phyloP scores from a whole-genome alignment of 2,797 vertebrate species.

The Esox lucius region DNA sequence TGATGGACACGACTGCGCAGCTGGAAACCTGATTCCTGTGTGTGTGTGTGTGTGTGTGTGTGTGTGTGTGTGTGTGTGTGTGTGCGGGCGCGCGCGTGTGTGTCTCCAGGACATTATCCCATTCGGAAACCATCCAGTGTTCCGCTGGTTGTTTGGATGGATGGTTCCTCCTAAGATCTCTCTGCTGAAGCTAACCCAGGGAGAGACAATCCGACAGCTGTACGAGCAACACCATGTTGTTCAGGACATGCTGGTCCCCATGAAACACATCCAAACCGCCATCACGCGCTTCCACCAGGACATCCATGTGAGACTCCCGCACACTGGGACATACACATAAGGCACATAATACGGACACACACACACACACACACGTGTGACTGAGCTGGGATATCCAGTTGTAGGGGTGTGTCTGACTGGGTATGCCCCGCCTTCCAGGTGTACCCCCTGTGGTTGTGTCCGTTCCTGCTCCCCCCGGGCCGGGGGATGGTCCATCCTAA shows the following conservation, averaged over 20 bases:
- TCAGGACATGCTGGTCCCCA: slow-evolving; percentile 97
- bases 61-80: slow-evolving; percentile 14
- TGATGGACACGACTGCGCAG: background rate
- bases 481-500: slow-evolving; percentile 96
- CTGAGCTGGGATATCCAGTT: background rate
- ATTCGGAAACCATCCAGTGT: slow-evolving; percentile 92
- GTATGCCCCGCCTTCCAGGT: slow-evolving; percentile 73
- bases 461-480: slow-evolving; percentile 86
- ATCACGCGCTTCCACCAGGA: slow-evolving; percentile 86
- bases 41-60: slow-evolving; percentile 4
- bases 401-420: slow-evolving; percentile 9
- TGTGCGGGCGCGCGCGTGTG: background rate
- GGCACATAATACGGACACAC: background rate
- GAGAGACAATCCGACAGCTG: slow-evolving; percentile 90
- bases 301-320: slow-evolving; percentile 78
- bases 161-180: slow-evolving; percentile 99
- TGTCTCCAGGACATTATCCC: slow-evolving; percentile 91
- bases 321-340: background rate
- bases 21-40: background rate
- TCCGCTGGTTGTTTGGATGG: slow-evolving; percentile 96
- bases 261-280: slow-evolving; percentile 84
- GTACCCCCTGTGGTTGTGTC: slow-evolving; percentile 96
- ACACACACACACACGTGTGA: background rate
- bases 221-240: slow-evolving; percentile 97
- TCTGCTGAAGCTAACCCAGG: slow-evolving; percentile 94